Base-by-base conservation (phyloP, 1,140 invertebrate species). In the Calosoma granatense region DNA sequence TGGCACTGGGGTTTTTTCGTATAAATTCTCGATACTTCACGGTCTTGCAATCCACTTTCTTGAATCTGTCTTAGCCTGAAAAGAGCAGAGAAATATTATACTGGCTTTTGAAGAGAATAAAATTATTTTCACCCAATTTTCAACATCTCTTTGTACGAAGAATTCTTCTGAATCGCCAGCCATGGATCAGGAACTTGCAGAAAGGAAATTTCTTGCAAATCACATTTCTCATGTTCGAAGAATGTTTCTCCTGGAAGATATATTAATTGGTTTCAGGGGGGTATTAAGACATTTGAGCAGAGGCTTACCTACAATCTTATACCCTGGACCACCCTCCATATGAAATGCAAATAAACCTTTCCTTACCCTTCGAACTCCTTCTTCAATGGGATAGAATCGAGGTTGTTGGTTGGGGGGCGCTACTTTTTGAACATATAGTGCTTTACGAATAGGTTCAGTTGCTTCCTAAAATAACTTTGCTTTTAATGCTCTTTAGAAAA, bases 171-270 rank as follows among this genome's bases (percentile, higher is more conserved):
- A 0, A 84, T 74, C 0, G 77, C 76, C 15, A 82, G 59, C 69
- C 77, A 78, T 0, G 83, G 82, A 64, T 81, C 73, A 1, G 77
- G 70, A 0, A 81, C 73, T 60, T 82, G 76, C 2, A 84, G 59
- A 57, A 76, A 81, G 61, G 78, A 73, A 60, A 85, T 81, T 66
- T 83, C 81, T 43, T 78, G 72, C 1, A 86, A 65, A 0, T 79
- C 81, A 64, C 82, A 86, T 67, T 85, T 86, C 65, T 85, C 81
- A 1, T 78, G 75, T 67, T 85, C 83, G 2, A 73, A 64, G 61
- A 80, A 86, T 56, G 77, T 83, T 66, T 83, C 79, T 36, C 60
- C 64, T 66, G 21, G 17, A n/a, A 12, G 6, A 2, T 56, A 59
- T 43, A 30, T 30, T 30, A 6, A 30, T 30, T 30, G 4, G 14